Conservation (phyloP, 2,113 vertebrate genomes). For the Carettochelys insculpta region DNA sequence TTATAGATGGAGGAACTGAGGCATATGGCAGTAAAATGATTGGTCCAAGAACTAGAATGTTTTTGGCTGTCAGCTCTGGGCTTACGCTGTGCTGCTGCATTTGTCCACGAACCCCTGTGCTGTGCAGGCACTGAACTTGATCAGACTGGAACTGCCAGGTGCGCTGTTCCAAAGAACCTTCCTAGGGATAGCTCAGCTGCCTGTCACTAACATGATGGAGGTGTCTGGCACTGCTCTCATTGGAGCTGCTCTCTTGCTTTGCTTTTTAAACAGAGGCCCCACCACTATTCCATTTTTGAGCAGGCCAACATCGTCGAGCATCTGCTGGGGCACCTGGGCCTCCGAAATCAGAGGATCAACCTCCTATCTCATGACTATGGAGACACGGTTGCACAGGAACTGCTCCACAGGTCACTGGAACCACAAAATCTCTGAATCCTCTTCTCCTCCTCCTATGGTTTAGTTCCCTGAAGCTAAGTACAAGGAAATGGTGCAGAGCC, state of each 20-base stretch:
- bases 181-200: not conserved
- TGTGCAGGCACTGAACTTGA: not conserved
- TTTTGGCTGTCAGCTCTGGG: not conserved
- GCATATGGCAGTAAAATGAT: not conserved
- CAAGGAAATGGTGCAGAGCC: rapidly evolving
- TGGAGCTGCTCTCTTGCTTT: not conserved
- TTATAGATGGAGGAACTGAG: not conserved
- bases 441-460: rapidly evolving
- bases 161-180: not conserved
- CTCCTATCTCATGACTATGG: slow-evolving; percentile 94
- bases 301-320: slow-evolving; percentile 92
- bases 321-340: slow-evolving; percentile 84
- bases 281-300: slow-evolving; percentile 94
- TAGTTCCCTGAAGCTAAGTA: not conserved
- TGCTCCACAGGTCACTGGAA: slow-evolving; percentile 87
- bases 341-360: slow-evolving; percentile 86
- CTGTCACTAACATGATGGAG: not conserved
- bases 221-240: not conserved
- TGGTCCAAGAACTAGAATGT: not conserved
- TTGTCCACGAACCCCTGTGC: not conserved
- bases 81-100: not conserved
- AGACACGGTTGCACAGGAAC: slow-evolving; percentile 93
- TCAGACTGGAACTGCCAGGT: not conserved
- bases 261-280: slow-evolving; percentile 80
- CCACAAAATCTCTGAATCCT: not conserved